These are phyloP conservation scores for Orthosia incerta DNA, from an alignment of 2,888 invertebrate species.

Conservation along the genomic window DNA sequence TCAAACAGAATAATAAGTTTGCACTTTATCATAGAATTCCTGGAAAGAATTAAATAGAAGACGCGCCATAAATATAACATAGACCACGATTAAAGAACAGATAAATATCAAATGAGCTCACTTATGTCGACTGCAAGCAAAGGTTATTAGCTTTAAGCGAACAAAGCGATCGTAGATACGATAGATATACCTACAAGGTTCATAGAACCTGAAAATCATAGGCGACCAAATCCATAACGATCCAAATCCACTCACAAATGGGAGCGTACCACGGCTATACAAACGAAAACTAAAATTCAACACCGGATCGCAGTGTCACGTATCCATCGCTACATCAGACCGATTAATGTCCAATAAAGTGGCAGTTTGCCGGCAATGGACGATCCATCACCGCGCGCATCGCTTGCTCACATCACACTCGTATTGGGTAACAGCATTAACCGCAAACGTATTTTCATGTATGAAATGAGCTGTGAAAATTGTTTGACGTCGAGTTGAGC, in stretches of 20 bases:
- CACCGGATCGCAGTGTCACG: constrained; percentile 54
- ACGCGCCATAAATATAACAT: neutral
- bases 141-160: constrained; percentile 1
- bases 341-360: constrained; percentile 68
- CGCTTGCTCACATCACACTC: constrained; percentile 34
- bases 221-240: constrained; percentile 37
- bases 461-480: constrained; percentile 53
- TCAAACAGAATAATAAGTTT: neutral
- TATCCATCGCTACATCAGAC: constrained; percentile 62
- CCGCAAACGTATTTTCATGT: constrained; percentile 50
- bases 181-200: neutral
- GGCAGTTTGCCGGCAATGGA: constrained; percentile 58
- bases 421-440: constrained; percentile 51
- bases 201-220: neutral
- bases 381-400: constrained; percentile 63
- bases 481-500: constrained; percentile 27
- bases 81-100: constrained; percentile 1
- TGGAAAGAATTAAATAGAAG: neutral
- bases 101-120: constrained; percentile 9
- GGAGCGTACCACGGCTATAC: neutral
- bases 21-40: neutral
- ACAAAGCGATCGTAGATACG: constrained; percentile 3
- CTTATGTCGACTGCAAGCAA: neutral
- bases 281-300: constrained; percentile 48
- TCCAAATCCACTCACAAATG: constrained; percentile 37